Percentiles rank a stretch among this genome's conserved stretches.
Evolutionary conservation across 53 echinoderm and acorn worm genomes (phyloP).

Genomic region (Echinarachnius parma): DNA sequence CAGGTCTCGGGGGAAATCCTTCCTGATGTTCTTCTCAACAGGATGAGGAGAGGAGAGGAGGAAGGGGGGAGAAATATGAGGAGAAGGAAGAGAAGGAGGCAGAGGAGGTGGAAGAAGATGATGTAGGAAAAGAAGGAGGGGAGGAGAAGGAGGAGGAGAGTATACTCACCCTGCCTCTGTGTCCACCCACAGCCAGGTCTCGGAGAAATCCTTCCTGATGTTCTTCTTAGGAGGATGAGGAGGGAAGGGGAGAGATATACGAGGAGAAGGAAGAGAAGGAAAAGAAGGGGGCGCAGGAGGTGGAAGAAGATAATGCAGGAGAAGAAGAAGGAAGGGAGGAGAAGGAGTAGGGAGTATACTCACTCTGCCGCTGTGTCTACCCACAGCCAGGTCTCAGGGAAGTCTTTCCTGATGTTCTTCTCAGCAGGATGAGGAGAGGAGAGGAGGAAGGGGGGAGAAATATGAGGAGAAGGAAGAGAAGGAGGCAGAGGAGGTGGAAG

Average conservation of each 20-base stretch:
- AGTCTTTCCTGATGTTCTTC: slow-evolving; percentile 59
- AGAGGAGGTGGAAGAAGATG: too few relatives aligned
- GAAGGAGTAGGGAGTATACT: not conserved
- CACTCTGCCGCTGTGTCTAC: slow-evolving; percentile 79
- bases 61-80: too few relatives aligned
- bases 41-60: too few relatives aligned
- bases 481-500: too few relatives aligned
- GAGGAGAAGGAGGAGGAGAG: too few relatives aligned
- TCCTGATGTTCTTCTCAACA: slow-evolving; percentile 20
- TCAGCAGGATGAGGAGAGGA: not conserved
- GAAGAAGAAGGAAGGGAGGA: not conserved
- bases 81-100: too few relatives aligned
- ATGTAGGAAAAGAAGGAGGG: too few relatives aligned
- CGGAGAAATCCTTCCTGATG: not conserved
- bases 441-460: not conserved
- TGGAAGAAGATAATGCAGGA: not conserved
- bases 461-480: too few relatives aligned
- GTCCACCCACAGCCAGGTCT: not conserved
- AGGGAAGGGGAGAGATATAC: not conserved
- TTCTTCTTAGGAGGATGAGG: too few relatives aligned
- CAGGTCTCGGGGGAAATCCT: slow-evolving; percentile 82
- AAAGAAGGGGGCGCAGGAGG: not conserved
- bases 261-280: not conserved
- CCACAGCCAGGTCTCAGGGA: slow-evolving; percentile 99
- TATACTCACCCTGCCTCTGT: not conserved